Evolutionary conservation across 2,797 vertebrate species (phyloP).

Genomic region (Sebastes trivittatus): DNA sequence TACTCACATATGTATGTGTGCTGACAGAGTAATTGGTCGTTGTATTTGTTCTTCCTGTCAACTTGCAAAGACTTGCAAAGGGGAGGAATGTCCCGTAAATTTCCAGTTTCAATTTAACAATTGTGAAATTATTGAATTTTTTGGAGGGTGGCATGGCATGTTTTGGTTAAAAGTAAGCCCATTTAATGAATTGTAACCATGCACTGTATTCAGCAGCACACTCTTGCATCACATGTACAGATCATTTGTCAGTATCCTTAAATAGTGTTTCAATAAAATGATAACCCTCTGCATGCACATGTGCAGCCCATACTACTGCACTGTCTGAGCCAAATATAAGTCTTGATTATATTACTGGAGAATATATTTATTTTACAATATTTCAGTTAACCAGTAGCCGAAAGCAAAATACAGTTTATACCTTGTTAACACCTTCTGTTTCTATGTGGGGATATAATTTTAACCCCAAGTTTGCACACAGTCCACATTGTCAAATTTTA

Average conservation of each 20-base stretch:
- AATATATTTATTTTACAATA: neutral
- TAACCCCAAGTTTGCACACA: neutral
- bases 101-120: neutral
- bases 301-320: neutral
- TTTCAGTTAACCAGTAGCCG: neutral
- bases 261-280: neutral
- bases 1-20: neutral
- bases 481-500: neutral
- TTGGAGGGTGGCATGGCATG: neutral
- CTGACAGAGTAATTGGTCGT: neutral
- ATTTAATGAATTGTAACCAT: neutral
- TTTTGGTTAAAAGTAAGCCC: neutral
- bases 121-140: neutral
- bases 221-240: neutral
- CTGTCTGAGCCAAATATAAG: neutral
- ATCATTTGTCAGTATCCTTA: neutral
- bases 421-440: neutral
- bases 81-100: neutral
- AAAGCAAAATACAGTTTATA: neutral
- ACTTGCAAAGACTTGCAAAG: neutral
- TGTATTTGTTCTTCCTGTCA: neutral
- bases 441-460: no score
- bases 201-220: neutral
- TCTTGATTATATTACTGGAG: neutral
- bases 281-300: neutral